Conservation (phyloP, 2,888 invertebrate species). For the Villa cingulata region DNA sequence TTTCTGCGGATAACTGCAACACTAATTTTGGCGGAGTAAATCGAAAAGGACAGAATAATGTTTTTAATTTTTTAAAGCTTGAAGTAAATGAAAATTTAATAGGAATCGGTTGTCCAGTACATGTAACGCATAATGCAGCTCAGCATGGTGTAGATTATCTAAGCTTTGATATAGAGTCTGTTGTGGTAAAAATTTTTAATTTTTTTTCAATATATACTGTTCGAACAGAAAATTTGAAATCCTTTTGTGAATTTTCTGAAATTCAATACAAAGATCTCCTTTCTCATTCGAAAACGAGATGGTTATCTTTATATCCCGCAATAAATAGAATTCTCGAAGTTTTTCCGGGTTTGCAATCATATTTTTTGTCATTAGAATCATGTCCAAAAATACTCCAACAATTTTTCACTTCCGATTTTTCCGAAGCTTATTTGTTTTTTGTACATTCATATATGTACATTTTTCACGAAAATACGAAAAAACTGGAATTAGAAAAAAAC, state of each 20-base stretch:
- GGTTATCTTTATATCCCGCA: neutral
- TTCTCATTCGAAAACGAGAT: constrained; percentile 1
- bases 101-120: neutral
- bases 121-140: constrained; percentile 5
- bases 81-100: neutral
- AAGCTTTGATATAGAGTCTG: constrained; percentile 16
- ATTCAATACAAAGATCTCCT: neutral
- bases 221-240: constrained; percentile 4
- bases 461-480: too few species aligned
- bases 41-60: neutral
- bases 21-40: neutral
- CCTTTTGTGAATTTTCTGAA: neutral
- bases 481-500: too few species aligned
- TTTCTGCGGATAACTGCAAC: neutral
- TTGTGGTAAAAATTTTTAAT: constrained; percentile 15
- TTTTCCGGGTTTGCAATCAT: neutral
- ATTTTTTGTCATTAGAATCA: neutral
- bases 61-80: neutral
- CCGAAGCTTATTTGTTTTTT: too few species aligned
- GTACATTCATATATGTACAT: too few species aligned
- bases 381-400: too few species aligned
- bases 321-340: neutral
- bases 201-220: constrained; percentile 15
- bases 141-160: constrained; percentile 12
- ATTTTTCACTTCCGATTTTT: too few species aligned